These are phyloP conservation scores for Dasypus novemcinctus DNA, from an alignment of 2,113 vertebrate species.

Conservation along the genomic window DNA sequence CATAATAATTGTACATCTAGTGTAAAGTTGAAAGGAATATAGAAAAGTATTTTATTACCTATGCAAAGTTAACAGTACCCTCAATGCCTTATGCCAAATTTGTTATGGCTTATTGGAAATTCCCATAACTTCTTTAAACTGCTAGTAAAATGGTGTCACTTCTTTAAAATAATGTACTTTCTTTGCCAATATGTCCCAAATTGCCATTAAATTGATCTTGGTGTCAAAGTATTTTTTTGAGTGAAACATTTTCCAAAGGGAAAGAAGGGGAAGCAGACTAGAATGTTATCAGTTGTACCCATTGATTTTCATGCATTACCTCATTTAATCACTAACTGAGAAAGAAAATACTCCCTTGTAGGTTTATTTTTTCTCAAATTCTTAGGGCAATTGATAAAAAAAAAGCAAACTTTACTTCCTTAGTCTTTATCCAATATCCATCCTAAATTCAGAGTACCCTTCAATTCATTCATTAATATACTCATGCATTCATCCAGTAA, in stretches of 20 bases:
- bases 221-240: neutral
- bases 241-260: neutral
- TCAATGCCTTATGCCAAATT: neutral
- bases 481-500: neutral
- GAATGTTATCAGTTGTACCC: rapidly evolving
- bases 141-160: neutral
- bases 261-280: neutral
- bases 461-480: neutral
- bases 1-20: neutral
- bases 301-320: neutral
- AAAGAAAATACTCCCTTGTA: neutral
- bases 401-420: neutral
- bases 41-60: neutral
- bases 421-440: neutral
- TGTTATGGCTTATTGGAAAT: neutral
- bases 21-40: neutral
- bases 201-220: neutral
- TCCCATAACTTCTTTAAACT: neutral
- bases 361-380: neutral
- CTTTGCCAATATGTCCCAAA: neutral
- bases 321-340: neutral
- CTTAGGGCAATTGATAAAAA: neutral
- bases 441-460: neutral
- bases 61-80: rapidly evolving
- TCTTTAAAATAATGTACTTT: neutral